Conservation (phyloP, 1,140 invertebrate species). For the Orchestia grillus region DNA sequence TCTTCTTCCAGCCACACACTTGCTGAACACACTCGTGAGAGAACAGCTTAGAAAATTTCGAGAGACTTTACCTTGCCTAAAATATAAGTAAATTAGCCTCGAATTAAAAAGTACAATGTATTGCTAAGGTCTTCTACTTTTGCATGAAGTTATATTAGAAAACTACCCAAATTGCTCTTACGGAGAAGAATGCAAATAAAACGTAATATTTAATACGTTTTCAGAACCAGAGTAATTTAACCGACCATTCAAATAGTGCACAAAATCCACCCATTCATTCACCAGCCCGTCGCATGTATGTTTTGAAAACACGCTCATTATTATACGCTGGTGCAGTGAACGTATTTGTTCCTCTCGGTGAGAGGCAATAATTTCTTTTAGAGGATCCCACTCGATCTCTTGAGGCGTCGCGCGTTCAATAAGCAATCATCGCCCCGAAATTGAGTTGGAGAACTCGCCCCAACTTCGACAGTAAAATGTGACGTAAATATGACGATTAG, state of each 20-base stretch:
- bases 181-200: not conserved
- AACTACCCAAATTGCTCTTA: not conserved
- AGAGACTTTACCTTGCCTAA: too few relatives aligned
- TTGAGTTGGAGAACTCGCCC: not conserved
- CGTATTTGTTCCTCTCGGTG: not conserved
- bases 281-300: not conserved
- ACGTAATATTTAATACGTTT: not conserved
- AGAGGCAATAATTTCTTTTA: not conserved
- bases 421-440: conserved; percentile 26
- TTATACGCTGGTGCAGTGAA: not conserved
- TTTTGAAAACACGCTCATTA: not conserved
- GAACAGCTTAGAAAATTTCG: too few relatives aligned
- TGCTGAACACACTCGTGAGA: too few relatives aligned
- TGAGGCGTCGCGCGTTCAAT: not conserved
- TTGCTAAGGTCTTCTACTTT: not conserved
- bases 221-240: not conserved
- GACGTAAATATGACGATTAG: conserved; percentile 5
- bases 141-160: not conserved
- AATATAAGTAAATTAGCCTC: too few relatives aligned
- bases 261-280: not conserved
- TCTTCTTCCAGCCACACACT: too few relatives aligned
- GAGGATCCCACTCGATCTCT: not conserved
- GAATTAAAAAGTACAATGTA: not conserved
- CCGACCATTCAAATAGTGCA: not conserved
- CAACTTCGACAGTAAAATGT: not conserved